Conservation (phyloP, 2,797 vertebrate species). For the Coilia nasus region DNA sequence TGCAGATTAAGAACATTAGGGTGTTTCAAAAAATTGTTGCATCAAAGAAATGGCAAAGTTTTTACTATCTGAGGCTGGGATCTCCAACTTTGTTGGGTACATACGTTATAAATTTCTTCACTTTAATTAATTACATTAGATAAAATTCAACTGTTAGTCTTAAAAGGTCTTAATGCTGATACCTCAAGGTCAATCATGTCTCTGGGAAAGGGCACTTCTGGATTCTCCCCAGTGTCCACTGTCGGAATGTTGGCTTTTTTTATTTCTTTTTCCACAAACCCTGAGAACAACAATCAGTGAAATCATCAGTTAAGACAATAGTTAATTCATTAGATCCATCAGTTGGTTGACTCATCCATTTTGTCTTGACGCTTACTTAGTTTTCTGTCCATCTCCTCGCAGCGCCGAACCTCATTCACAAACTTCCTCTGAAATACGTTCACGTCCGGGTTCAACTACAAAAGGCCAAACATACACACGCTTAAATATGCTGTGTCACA, state of each 20-base stretch:
- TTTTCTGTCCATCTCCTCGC: constrained; percentile 98
- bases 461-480: constrained; percentile 26
- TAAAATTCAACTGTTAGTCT: neutral
- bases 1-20: too few species aligned
- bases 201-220: constrained; percentile 88
- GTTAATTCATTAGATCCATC: neutral
- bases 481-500: neutral
- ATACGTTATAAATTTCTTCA: neutral
- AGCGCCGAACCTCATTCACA: constrained; percentile 96
- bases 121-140: neutral
- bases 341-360: neutral
- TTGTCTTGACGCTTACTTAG: constrained; percentile 80
- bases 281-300: constrained; percentile 62
- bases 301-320: neutral
- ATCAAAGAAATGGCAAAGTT: too few species aligned
- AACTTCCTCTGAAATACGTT: constrained; percentile 98
- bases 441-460: constrained; percentile 93
- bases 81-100: neutral
- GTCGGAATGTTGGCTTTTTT: constrained; percentile 91
- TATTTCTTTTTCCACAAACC: constrained; percentile 99
- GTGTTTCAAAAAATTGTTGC: too few species aligned
- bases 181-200: constrained; percentile 92
- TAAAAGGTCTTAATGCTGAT: constrained; percentile 39
- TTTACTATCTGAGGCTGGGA: too few species aligned
- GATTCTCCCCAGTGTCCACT: constrained; percentile 95